Base-by-base conservation (phyloP, 2,113 vertebrate species). In the Gasterosteus aculeatus region DNA sequence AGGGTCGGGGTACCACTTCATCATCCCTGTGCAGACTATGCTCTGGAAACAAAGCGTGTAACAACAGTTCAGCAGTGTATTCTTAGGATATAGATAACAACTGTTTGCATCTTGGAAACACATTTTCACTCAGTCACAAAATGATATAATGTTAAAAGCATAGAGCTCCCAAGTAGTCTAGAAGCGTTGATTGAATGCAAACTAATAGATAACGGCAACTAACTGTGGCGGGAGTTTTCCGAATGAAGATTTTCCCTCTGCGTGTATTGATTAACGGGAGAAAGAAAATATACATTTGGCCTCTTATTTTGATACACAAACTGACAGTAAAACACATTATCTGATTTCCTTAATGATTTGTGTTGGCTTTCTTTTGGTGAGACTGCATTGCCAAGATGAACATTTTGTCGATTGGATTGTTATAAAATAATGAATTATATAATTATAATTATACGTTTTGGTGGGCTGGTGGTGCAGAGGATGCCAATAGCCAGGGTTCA, bases 21-120 rank as follows among this genome's bases (percentile, higher is more conserved):
- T 92, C 90, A 91, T 86, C 61, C 97, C 98, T 0, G 97, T 99
- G 86, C 98, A 99, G 84, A 99, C 93, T 0, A 99, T 95, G 72
- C 86, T 94, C 97, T 99, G 88, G 14, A 85, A 77, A 75, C 11
- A 76, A 84, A 70, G 69, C 38, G 75, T 54, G 81, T 15, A 62
- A 77, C 42, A 74, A 74, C 26, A 16, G 61, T 73, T 68, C 42
- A 72, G 46, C 44, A 68, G 67, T 2, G 2, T 18, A 60, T 51
- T 29, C n/a, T 31, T 58, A 83, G 42, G 47, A 78, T 69, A 80
- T 70, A 26, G 1, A 77, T 64, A 33, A 67, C 15, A 39, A 47
- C 9, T 18, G 16, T 47, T 18, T 58, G 61, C 72, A 51, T 60
- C 76, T 57, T 65, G 16, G 3, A 80, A 80, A 51, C 51, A 46